These are phyloP conservation scores for Drosophila bipectinata DNA, from an alignment of 1,140 invertebrate species.

Conservation along the genomic window DNA sequence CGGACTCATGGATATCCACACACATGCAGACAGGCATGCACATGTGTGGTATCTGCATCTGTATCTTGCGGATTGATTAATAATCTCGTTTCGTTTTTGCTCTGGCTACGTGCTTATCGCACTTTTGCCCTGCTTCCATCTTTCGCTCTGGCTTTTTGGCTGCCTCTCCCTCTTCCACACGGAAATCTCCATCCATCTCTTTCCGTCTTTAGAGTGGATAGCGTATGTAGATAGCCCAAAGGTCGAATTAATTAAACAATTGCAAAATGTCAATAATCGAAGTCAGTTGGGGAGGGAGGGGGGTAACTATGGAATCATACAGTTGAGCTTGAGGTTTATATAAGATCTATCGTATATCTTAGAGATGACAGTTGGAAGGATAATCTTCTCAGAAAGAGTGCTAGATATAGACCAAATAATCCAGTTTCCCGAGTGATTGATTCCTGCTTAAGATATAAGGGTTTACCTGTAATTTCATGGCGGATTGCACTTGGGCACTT, in stretches of 20 bases:
- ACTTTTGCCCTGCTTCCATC: slow-evolving; percentile 73
- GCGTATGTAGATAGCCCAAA: slow-evolving; percentile 54
- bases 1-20: slow-evolving; percentile 5
- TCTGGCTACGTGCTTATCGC: slow-evolving; percentile 75
- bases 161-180: slow-evolving; percentile 14
- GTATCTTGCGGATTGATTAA: slow-evolving; percentile 80
- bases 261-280: slow-evolving; percentile 46
- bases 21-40: slow-evolving; percentile 10
- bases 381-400: too few relatives aligned
- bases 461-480: neutral
- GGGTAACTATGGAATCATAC: neutral
- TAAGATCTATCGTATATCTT: neutral
- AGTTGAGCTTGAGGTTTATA: neutral
- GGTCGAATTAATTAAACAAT: slow-evolving; percentile 76
- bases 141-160: slow-evolving; percentile 54
- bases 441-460: neutral
- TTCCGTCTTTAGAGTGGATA: neutral
- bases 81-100: slow-evolving; percentile 76
- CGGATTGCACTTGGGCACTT: slow-evolving; percentile 26
- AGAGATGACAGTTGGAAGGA: too few relatives aligned
- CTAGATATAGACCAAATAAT: neutral
- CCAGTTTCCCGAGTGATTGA: neutral
- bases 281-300: neutral
- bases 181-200: slow-evolving; percentile 2
- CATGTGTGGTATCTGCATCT: slow-evolving; percentile 70